Base-by-base conservation (phyloP, 2,797 vertebrate genomes). In the Echeneis naucrates region DNA sequence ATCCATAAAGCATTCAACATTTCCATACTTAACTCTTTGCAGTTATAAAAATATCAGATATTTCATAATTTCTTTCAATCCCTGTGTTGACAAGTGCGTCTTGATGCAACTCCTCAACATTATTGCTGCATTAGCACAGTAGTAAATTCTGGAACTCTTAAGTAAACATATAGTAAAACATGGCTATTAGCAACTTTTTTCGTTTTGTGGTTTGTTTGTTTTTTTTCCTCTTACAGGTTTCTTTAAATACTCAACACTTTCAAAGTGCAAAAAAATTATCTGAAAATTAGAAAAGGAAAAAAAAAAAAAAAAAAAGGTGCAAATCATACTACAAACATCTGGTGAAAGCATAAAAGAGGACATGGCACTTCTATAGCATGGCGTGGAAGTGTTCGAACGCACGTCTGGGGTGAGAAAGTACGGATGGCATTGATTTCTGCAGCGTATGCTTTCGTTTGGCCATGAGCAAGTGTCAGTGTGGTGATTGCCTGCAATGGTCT, bases 91-190 rank as follows among this genome's bases (percentile, higher is more conserved):
- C 72, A 47, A 90, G 89, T 87, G 84, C 67, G 60, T 75, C 84
- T 67, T 42, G 80, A 88, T 80, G 75, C 88, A 82, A 79, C 73
- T 88, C 76, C 77, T 77, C 85, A 87, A 82, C 92, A 89, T 81
- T 90, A 93, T 86, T 91, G 92, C 91, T 89, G 93, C 90, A 91
- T 87, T 91, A 92, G 70, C 57, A 88, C 11, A 72, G 87, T 94
- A 93, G 79, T 88, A 78, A 88, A 92, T 91, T 93, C 85, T 93
- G 89, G 85, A 92, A 89, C 90, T 89, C 86, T 92, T 81, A 88
- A 89, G 92, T 92, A 93, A 93, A 92, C 88, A 89, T 92, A 92
- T 85, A 88, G 89, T 89, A 92, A 91, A 93, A 92, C 91, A 94
- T 93, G 90, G 90, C 91, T 91, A 91, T 93, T 90, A 91, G 91